Percentiles rank a stretch among this genome's conserved stretches.
Conservation (phyloP, 2,797 vertebrate species). For the Lepus townsendii region DNA sequence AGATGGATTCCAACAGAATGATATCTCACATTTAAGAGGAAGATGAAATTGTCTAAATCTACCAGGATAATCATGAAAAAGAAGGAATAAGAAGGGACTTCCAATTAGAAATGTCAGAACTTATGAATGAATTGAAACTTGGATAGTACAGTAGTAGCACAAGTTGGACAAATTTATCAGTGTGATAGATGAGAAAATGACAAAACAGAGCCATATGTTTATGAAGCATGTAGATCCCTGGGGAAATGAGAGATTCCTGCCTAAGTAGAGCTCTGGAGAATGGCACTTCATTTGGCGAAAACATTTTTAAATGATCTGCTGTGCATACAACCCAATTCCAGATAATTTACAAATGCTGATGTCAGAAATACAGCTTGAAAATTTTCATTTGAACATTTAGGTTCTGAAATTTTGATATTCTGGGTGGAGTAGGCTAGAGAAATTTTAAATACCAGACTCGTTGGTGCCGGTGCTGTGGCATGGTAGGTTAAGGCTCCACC, state of each 20-base stretch:
- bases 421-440: not conserved
- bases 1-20: not conserved
- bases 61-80: not conserved
- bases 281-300: not conserved
- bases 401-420: not conserved
- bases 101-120: not conserved
- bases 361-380: not conserved
- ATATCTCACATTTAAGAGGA: not conserved
- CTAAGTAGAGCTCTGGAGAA: not conserved
- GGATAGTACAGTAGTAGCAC: not conserved
- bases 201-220: not conserved
- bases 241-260: not conserved
- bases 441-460: not conserved
- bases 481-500: too few species aligned
- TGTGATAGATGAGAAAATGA: not conserved
- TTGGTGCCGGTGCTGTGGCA: too few species aligned
- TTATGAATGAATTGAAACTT: not conserved
- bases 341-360: not conserved
- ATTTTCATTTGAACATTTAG: not conserved
- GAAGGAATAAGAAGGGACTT: not conserved
- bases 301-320: not conserved
- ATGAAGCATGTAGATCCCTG: not conserved
- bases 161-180: not conserved
- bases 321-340: not conserved
- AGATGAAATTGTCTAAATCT: not conserved